phyloP scores from a whole-genome alignment of 2,797 vertebrate genomes.

The Schizothorax lantsangensis region DNA sequence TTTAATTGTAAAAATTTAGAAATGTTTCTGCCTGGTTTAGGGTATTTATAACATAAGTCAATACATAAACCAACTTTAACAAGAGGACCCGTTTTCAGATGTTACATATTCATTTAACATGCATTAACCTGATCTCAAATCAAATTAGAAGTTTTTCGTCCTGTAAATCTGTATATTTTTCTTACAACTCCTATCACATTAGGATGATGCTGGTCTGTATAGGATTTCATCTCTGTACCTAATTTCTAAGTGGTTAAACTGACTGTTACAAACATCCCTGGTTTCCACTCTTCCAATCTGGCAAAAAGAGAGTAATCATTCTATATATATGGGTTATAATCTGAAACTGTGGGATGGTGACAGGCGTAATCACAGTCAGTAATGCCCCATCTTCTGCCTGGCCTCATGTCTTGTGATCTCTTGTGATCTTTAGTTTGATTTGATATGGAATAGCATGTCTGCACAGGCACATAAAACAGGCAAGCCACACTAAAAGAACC shows the following conservation, averaged over 20 bases:
- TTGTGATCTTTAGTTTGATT: constrained; percentile 61
- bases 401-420: constrained; percentile 60
- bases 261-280: not conserved
- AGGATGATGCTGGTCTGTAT: not conserved
- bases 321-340: constrained; percentile 28
- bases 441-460: constrained; percentile 70
- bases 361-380: constrained; percentile 56
- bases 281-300: not conserved
- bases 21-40: not conserved
- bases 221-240: not conserved
- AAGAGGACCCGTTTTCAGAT: not conserved
- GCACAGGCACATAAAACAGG: constrained; percentile 67
- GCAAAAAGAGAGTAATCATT: constrained; percentile 4
- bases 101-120: not conserved
- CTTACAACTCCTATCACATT: not conserved
- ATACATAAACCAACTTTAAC: not conserved
- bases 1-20: no score
- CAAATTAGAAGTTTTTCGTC: not conserved
- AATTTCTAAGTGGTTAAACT: not conserved
- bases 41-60: not conserved
- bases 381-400: constrained; percentile 31
- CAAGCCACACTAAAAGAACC: constrained; percentile 60
- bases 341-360: constrained; percentile 30
- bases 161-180: not conserved
- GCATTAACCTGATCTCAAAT: not conserved